Base-by-base conservation (phyloP, 1,140 invertebrate genomes). In the Pristionchus pacificus region DNA sequence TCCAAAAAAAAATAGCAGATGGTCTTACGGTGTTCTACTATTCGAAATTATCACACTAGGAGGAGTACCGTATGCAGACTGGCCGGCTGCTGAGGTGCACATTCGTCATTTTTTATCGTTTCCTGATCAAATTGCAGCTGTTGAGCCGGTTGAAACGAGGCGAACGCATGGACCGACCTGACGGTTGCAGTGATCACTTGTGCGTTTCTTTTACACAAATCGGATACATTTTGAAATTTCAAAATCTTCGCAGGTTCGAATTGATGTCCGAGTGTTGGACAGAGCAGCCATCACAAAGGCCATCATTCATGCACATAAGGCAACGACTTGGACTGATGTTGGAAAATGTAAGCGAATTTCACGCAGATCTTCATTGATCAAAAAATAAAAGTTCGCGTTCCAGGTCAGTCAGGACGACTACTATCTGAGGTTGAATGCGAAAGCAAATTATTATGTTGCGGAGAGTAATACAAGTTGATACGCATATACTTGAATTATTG, bases 1-100 rank as follows among this genome's bases (percentile, higher is more conserved):
- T n/a, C n/a, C n/a, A n/a, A n/a, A n/a, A n/a, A n/a, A n/a, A n/a
- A n/a, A n/a, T n/a, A 71, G 32, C 68, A 86, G 85, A 58, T 87
- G 86, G 86, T 85, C 86, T 19, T 87, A 85, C 79, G 86, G 86
- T 57, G 78, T 87, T 30, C 77, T 87, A 1, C 74, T 87, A 72
- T 87, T 85, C 75, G 86, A 87, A 77, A 82, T 87, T 38, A 84
- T 86, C 0, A 86, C 85, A 28, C 70, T 86, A 19, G 85, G 85
- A 31, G 81, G 82, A 19, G 74, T 75, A 55, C 85, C 85, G 19
- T 86, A 86, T 77, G 84, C 85, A 10, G 80, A 49, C 6, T 49
- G 6, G 6, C 19, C 38, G 6, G 38, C 38, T 10, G 6, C 6
- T 19, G 38, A 49, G 19, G 38, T 49, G 38, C 6, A 10, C 6